Evolutionary conservation across 2,113 vertebrate species (phyloP).

Genomic region (Scomber scombrus): DNA sequence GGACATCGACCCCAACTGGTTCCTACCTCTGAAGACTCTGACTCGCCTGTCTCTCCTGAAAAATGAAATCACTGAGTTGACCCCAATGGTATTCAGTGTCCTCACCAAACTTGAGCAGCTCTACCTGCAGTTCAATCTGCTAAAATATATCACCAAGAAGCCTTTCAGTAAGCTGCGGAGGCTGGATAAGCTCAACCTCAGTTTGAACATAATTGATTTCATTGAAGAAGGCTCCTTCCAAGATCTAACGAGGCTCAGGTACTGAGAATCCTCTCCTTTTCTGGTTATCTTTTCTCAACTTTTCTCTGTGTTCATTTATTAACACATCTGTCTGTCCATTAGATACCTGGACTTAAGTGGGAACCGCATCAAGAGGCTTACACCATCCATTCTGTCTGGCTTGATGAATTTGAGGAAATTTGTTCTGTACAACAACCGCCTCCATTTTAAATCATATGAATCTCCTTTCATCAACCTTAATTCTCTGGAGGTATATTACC

Average conservation of each 20-base stretch:
- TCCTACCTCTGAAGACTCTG: conserved; percentile 29
- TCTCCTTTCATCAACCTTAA: conserved; percentile 24
- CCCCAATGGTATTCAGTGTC: conserved; percentile 11
- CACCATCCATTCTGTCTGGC: conserved; percentile 25
- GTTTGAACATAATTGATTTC: conserved; percentile 47
- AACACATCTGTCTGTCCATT: neutral
- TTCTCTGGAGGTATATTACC: conserved; percentile 33
- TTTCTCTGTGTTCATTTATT: neutral
- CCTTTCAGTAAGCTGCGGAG: conserved; percentile 30
- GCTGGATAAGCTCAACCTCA: conserved; percentile 33
- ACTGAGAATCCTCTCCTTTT: neutral
- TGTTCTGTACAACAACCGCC: conserved; percentile 46
- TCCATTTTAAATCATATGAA: conserved; percentile 28
- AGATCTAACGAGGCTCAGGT: conserved; percentile 27
- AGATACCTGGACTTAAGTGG: conserved; percentile 44
- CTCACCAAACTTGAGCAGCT: conserved; percentile 37
- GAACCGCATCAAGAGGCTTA: conserved; percentile 47
- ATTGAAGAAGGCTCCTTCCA: conserved; percentile 25
- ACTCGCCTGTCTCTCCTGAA: conserved; percentile 11
- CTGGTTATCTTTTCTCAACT: neutral
- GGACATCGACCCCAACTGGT: conserved; percentile 16
- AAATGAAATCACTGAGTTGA: conserved; percentile 39
- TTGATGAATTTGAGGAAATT: conserved; percentile 11
- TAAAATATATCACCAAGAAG: conserved; percentile 41
- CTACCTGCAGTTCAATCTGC: conserved; percentile 43